Evolutionary conservation across 2,113 vertebrate species (phyloP).

Genomic region (Chascanopsetta lugubris): DNA sequence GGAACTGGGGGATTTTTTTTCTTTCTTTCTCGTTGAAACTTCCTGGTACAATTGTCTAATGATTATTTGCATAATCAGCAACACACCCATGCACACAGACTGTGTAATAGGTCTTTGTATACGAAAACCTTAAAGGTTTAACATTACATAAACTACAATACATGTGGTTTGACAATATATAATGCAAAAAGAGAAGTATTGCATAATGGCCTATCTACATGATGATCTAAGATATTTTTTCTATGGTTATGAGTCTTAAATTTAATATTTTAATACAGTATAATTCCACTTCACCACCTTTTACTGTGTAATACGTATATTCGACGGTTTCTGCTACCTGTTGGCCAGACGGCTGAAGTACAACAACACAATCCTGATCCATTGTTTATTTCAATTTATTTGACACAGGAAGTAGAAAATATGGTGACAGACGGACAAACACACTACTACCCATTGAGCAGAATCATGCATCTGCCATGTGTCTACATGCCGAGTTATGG

Average conservation of each 20-base stretch:
- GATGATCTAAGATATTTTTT: no score
- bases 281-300: neutral
- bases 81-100: neutral
- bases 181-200: neutral
- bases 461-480: constrained; percentile 62
- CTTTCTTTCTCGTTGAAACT: constrained; percentile 63
- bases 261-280: neutral
- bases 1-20: constrained; percentile 67
- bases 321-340: no score
- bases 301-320: no score
- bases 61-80: constrained; percentile 70
- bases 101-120: neutral
- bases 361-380: constrained; percentile 23
- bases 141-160: no score
- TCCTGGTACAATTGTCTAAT: constrained; percentile 76
- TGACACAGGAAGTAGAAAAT: constrained; percentile 62
- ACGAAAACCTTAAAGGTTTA: neutral
- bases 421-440: constrained; percentile 41
- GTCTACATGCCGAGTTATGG: constrained; percentile 53
- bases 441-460: constrained; percentile 40
- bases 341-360: constrained; percentile 23
- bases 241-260: neutral
- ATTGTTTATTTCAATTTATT: constrained; percentile 49
- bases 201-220: neutral
- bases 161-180: constrained; percentile 5